Evolutionary conservation across 2,797 vertebrate species (phyloP).

Genomic region (Percopsis omiscomaycus): DNA sequence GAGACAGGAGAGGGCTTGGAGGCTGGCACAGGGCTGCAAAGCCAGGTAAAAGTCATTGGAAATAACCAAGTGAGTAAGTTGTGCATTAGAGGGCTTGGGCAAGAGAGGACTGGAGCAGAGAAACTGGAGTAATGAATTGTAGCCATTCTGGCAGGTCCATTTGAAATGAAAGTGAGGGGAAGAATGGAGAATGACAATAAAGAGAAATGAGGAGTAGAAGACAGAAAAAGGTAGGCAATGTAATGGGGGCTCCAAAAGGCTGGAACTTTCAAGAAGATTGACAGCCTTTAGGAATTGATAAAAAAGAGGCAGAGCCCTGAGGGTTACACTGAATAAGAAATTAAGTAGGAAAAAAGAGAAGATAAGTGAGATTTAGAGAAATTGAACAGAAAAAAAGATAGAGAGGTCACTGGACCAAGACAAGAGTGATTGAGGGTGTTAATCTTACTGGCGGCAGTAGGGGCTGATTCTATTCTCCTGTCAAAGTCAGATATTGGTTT

Average conservation of each 20-base stretch:
- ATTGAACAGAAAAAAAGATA: constrained; percentile 23
- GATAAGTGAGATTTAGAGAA: background rate
- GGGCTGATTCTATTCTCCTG: constrained; percentile 4
- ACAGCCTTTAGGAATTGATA: constrained; percentile 28
- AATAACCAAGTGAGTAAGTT: background rate
- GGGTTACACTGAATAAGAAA: constrained; percentile 31
- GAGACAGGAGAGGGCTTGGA: constrained; percentile 4
- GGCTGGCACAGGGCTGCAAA: background rate
- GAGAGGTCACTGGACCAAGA: constrained; percentile 14
- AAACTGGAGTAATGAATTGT: constrained; percentile 18
- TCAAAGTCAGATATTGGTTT: background rate
- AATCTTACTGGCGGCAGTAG: background rate
- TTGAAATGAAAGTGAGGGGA: constrained; percentile 26
- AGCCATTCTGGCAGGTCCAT: constrained; percentile 3
- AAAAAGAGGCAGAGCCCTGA: constrained; percentile 22
- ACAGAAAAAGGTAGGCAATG: constrained; percentile 8
- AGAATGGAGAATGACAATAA: constrained; percentile 21
- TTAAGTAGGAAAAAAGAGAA: constrained; percentile 18
- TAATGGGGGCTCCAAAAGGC: constrained; percentile 18
- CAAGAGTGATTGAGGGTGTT: background rate
- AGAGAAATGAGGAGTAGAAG: constrained; percentile 22
- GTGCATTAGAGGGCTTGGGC: constrained; percentile 8
- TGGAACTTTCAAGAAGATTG: constrained; percentile 27
- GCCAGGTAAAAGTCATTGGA: too few species aligned
- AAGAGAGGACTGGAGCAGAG: constrained; percentile 13